These are phyloP conservation scores for Keiferia lycopersicella DNA, from an alignment of 2,888 invertebrate species.

Conservation along the genomic window DNA sequence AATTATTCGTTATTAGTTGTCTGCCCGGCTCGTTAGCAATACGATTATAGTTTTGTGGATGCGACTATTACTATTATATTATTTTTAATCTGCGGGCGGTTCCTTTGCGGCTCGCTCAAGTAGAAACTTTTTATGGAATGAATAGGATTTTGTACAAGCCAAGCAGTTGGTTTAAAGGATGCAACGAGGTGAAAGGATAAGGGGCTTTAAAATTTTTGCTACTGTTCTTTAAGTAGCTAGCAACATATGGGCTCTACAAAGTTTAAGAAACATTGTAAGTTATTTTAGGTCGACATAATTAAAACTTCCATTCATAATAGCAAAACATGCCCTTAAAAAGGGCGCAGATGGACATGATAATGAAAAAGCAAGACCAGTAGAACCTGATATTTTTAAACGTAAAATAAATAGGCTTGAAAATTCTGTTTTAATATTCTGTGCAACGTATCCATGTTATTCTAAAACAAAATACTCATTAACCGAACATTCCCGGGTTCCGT, in stretches of 20 bases:
- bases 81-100: conserved; percentile 31
- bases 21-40: conserved; percentile 59
- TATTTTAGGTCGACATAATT: conserved; percentile 15
- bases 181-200: conserved; percentile 47
- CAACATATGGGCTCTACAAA: background rate
- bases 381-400: conserved; percentile 14
- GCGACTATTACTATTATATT: conserved; percentile 35
- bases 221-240: conserved; percentile 32
- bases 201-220: conserved; percentile 28
- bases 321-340: conserved; percentile 7
- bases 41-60: conserved; percentile 65
- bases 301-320: conserved; percentile 1
- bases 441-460: conserved; percentile 42
- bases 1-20: conserved; percentile 69
- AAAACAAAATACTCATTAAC: conserved; percentile 58
- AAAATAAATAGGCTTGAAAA: conserved; percentile 19
- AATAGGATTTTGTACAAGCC: conserved; percentile 70
- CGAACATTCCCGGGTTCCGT: conserved; percentile 39
- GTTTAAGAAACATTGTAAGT: background rate
- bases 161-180: conserved; percentile 50
- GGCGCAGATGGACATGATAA: conserved; percentile 5
- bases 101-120: conserved; percentile 54
- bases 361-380: background rate
- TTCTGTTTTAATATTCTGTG: conserved; percentile 24
- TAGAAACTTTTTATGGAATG: conserved; percentile 67